Evolutionary conservation across 2,797 vertebrate species (phyloP), one percentile per base, ranked within the genome.

Genomic region (Sarcophilus harrisii): DNA sequence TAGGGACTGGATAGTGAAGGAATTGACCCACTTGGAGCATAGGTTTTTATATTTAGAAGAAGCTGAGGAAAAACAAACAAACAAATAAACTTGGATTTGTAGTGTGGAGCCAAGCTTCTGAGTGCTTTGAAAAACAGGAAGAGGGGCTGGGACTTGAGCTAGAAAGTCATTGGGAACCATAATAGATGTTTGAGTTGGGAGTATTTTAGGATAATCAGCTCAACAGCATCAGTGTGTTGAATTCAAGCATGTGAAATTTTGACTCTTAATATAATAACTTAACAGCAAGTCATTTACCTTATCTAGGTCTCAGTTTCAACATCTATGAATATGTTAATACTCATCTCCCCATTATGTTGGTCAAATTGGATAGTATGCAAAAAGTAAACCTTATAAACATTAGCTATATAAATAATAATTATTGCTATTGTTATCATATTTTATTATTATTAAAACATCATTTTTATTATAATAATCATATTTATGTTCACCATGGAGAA

Each of bases 161-260:
- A 16, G 2, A 66, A 87, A 87, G 73, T 87, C 2, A 27, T 24
- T 87, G 28, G 0, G 54, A 87, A 49, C 10, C 12, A 49, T 66
- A 93, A 55, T 90, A 73, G 21, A 62, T 73, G 93, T 96, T 52
- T 92, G 38, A 96, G 62, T 59, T 49, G 93, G 90, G 28, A 87
- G 38, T 87, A 21, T 87, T 45, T 87, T 87, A 92, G 5, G n/a
- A 81, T 55, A 58, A 92, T 28, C 32, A 60, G 91, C 5, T 45
- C 24, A 58, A 95, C 90, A 30, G 95, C 90, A 30, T 8, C 10
- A 62, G 58, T 32, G 57, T n/a, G 12, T 58, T 27, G 30, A 90
- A 91, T 27, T 87, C 2, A 21, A 89, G 81, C 10, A 62, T 62
- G 3, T 81, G 21, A 81, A 81, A 45, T 81, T 81, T n/a, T 45